Percentiles rank a stretch among this genome's conserved stretches.
phyloP scores from a whole-genome alignment of 2,113 vertebrate species.

The Myrmecophaga tridactyla region DNA sequence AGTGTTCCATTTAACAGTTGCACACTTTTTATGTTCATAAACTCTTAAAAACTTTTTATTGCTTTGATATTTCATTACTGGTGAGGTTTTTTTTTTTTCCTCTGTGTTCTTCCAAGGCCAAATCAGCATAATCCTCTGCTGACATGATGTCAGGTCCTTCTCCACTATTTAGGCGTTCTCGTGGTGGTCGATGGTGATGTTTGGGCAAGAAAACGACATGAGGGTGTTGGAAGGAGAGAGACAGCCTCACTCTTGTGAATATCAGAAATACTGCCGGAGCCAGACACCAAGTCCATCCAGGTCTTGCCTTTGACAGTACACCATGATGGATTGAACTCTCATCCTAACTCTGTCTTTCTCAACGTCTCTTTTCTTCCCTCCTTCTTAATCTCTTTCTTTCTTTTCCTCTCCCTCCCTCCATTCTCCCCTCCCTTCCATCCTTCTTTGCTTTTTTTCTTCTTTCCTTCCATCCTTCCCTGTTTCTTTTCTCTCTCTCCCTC shows the following conservation, averaged over 20 bases:
- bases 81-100: not conserved
- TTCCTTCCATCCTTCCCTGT: no score
- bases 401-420: not conserved
- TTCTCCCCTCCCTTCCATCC: no score
- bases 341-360: no score
- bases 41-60: conserved; percentile 45
- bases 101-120: not conserved
- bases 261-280: not conserved
- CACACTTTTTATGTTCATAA: conserved; percentile 51
- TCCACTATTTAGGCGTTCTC: not conserved
- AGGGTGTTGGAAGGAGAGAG: not conserved
- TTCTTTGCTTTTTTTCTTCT: no score
- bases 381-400: no score
- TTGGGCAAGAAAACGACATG: not conserved
- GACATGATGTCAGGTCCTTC: not conserved
- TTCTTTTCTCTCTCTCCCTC: not conserved
- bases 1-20: conserved; percentile 54
- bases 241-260: not conserved
- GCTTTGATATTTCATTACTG: conserved; percentile 64
- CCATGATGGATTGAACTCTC: not conserved
- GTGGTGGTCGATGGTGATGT: not conserved
- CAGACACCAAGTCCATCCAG: not conserved
- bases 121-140: not conserved
- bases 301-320: not conserved
- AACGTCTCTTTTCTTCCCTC: not conserved